Evolutionary conservation across 1,140 invertebrate species (phyloP).

Genomic region (Pseudomyrmex dendroicus): DNA sequence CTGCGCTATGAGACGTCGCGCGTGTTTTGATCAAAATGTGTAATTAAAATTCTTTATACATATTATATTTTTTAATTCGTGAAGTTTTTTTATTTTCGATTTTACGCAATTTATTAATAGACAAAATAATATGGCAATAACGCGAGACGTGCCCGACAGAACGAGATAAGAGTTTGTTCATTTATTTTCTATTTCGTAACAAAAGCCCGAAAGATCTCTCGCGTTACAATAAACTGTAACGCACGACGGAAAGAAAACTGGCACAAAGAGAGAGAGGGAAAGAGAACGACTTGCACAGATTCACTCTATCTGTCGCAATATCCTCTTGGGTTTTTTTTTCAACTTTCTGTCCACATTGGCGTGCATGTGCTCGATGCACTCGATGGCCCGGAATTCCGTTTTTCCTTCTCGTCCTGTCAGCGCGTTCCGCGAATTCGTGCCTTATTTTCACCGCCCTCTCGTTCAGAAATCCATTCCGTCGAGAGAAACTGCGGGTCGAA

Average conservation of each 20-base stretch:
- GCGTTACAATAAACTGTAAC: background rate
- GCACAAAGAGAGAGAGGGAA: background rate
- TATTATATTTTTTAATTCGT: background rate
- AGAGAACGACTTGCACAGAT: slow-evolving; percentile 19
- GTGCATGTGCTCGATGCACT: slow-evolving; percentile 28
- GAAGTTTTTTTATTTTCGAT: background rate
- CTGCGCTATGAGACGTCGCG: no score
- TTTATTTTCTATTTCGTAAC: no score
- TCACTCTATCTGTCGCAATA: slow-evolving; percentile 41
- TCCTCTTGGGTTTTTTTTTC: slow-evolving; percentile 25
- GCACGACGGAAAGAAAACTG: background rate
- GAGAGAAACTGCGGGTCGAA: slow-evolving; percentile 48
- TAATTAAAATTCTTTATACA: no score
- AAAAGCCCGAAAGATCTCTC: no score
- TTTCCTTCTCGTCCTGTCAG: slow-evolving; percentile 45
- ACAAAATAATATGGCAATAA: background rate
- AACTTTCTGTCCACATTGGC: slow-evolving; percentile 20
- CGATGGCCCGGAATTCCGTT: slow-evolving; percentile 44
- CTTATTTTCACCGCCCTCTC: slow-evolving; percentile 51
- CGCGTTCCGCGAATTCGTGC: slow-evolving; percentile 33
- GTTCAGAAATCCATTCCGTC: slow-evolving; percentile 41
- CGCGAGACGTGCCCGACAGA: background rate
- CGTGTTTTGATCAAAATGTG: no score
- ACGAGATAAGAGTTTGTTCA: no score
- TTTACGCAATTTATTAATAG: background rate